Evolutionary conservation across 2,113 vertebrate genomes (phyloP).

Genomic region (Menura novaehollandiae): DNA sequence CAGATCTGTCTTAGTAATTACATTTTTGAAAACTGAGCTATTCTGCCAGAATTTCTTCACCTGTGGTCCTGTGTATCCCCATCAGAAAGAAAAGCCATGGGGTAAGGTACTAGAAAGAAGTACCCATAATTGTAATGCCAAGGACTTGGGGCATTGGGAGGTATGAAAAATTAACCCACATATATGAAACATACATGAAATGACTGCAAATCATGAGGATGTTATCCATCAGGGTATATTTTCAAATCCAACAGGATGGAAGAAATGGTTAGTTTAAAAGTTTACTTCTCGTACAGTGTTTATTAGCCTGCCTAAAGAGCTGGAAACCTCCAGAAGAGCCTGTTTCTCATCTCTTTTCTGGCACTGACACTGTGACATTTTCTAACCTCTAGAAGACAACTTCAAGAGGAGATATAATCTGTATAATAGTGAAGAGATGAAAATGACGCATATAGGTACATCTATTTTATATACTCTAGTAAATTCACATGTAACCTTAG

Average conservation of each 20-base stretch:
- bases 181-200: rapidly evolving
- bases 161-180: background rate
- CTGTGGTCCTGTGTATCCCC: background rate
- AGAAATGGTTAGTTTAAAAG: background rate
- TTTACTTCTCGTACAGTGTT: background rate
- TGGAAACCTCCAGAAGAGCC: background rate
- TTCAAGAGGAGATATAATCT: background rate
- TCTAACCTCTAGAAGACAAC: background rate
- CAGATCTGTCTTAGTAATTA: background rate
- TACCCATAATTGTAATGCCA: background rate
- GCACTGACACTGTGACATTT: background rate
- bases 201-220: background rate
- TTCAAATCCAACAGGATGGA: background rate
- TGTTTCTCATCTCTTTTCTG: background rate
- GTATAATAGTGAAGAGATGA: background rate
- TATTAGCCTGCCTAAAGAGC: background rate
- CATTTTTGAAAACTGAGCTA: background rate
- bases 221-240: background rate
- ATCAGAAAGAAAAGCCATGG: background rate
- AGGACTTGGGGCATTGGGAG: rapidly evolving
- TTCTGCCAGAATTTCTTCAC: background rate
- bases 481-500: background rate
- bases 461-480: background rate
- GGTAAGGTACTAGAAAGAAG: background rate
- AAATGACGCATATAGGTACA: background rate